Evolutionary conservation across 2,888 invertebrate genomes (phyloP).

Genomic region (Copidosoma aretas): DNA sequence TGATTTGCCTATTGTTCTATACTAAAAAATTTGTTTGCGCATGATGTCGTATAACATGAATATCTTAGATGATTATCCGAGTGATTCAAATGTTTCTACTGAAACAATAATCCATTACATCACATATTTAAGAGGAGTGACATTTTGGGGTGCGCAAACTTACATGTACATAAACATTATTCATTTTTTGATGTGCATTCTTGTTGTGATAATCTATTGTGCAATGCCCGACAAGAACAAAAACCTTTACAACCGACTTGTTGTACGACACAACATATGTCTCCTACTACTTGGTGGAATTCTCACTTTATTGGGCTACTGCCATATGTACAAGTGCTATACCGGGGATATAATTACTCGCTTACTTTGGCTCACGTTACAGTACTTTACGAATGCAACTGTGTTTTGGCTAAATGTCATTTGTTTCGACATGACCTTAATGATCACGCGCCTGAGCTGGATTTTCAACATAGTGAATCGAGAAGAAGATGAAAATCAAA

Average conservation of each 20-base stretch:
- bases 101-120: slow-evolving; percentile 16
- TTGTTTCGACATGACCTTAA: slow-evolving; percentile 53
- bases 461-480: slow-evolving; percentile 38
- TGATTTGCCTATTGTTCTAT: too few species aligned
- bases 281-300: slow-evolving; percentile 47
- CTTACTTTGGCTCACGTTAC: slow-evolving; percentile 47
- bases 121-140: slow-evolving; percentile 39
- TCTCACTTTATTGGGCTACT: slow-evolving; percentile 45
- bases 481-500: slow-evolving; percentile 41
- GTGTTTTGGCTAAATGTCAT: slow-evolving; percentile 53
- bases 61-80: neutral
- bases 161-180: slow-evolving; percentile 52
- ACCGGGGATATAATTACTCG: slow-evolving; percentile 39
- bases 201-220: slow-evolving; percentile 49
- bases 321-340: slow-evolving; percentile 42
- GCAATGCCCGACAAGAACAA: slow-evolving; percentile 48
- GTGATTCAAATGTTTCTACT: slow-evolving; percentile 20
- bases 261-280: slow-evolving; percentile 50
- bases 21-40: neutral
- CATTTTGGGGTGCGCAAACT: slow-evolving; percentile 52
- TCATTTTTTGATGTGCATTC: slow-evolving; percentile 49
- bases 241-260: slow-evolving; percentile 49
- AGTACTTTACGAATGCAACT: slow-evolving; percentile 51
- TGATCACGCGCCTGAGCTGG: slow-evolving; percentile 51
- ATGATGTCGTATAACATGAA: slow-evolving; percentile 4